Evolutionary conservation across 2,888 invertebrate species (phyloP).

Genomic region (Phortica okadai): DNA sequence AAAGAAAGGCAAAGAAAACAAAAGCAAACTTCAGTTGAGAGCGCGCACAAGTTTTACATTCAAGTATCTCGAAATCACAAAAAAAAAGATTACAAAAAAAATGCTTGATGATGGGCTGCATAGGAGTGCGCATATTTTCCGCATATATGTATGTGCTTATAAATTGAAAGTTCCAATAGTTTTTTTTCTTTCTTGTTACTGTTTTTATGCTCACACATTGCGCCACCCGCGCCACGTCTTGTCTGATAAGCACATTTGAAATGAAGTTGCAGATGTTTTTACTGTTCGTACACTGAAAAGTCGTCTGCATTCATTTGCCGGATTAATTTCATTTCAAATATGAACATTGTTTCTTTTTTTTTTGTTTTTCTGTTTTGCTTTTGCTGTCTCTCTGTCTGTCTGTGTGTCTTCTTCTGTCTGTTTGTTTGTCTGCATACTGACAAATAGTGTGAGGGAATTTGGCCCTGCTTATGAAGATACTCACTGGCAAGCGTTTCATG

Average conservation of each 20-base stretch:
- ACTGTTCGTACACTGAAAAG: background rate
- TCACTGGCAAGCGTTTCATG: background rate
- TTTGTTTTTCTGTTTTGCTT: background rate
- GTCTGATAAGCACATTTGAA: background rate
- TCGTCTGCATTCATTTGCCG: conserved; percentile 18
- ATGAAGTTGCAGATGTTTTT: conserved; percentile 18
- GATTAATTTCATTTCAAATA: conserved; percentile 21
- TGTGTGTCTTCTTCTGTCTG: conserved; percentile 2
- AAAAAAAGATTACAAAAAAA: background rate
- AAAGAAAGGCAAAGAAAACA: conserved; percentile 38
- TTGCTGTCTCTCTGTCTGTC: background rate
- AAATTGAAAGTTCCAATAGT: background rate
- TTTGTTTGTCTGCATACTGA: background rate
- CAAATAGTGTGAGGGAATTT: background rate
- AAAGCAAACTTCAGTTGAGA: conserved; percentile 17
- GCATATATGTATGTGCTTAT: conserved; percentile 36
- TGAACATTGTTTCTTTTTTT: background rate
- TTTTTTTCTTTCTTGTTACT: background rate
- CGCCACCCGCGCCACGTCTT: background rate
- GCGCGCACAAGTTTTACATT: background rate
- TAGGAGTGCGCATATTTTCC: background rate
- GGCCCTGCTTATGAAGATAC: background rate
- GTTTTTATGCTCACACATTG: background rate
- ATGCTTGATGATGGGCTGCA: background rate
- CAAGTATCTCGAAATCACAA: background rate